Base-by-base conservation (phyloP, 2,113 vertebrate genomes). In the Oryzias woworae region DNA sequence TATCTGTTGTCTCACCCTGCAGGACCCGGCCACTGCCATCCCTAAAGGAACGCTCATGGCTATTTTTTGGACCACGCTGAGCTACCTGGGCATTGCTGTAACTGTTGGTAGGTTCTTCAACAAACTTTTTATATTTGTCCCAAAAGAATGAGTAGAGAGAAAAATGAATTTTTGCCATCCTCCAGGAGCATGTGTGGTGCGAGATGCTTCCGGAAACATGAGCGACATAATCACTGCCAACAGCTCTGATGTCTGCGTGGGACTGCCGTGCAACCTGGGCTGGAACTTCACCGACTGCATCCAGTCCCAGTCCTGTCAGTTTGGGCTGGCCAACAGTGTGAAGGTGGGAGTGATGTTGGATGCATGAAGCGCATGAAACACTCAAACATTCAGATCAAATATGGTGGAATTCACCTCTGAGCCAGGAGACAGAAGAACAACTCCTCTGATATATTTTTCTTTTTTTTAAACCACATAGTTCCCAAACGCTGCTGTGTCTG, bases 281-380 rank as follows among this genome's bases (percentile, higher is more conserved):
- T 93, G 91, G 90, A 89, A 92, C 80, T 94, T 93, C 63, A 88
- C 88, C 0, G 31, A 70, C 5, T 94, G 91, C 42, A 23, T 26
- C 15, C 18, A 81, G 43, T 71, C 67, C 4, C 49, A 63, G 7
- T 52, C 77, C 22, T 94, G 92, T 31, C 0, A 17, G 3, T 90
- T 56, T 41, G 92, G 90, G 0, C 73, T 93, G 16, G 71, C 84
- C 63, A 90, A 91, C 48, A 84, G 58, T 47, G 66, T 58, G 12
- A 80, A 92, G 88, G 90, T 93, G 4, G 14, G 54, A 47, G 41
- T 26, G 31, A 7, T 2, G 36, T 2, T 12, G 10, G 2, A 3
- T 36, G 2, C 31, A 8, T 36, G 26, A 26, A 26, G 26, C 1
- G 8, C 31, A 10, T 36, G 36, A 36, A 10, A 12, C 10, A 12